Evolutionary conservation across 2,888 invertebrate species (phyloP), one percentile per base, ranked within the genome.

Genomic region (Smittia sp.): DNA sequence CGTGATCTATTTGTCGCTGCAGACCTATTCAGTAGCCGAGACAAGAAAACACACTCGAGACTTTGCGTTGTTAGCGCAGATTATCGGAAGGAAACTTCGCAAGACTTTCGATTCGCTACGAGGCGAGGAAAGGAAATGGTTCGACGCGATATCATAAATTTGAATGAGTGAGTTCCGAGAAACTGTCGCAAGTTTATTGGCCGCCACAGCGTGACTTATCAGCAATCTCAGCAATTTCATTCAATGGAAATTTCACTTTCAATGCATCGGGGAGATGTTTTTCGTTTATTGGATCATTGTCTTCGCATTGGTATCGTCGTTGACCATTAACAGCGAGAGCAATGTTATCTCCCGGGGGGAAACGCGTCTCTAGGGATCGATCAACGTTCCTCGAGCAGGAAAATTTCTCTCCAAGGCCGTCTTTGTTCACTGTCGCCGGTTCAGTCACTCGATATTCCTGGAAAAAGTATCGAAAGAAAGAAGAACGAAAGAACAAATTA

Each of bases 181-280:
- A 32, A 32, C 32, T 32, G 32, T 32, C 32, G 32, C 32, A 32
- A 69, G 41, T 25, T 52, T 69, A 20, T 18, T 7, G 27, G 11
- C 41, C 46, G n/a, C 39, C 66, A 15, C 27, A 32, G 32, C 69
- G 69, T 69, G 69, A 52, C 69, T 67, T 69, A 69, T 69, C 69
- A 32, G 41, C 46, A 69, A 69, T 69, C 52, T 15, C 13, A 13
- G 15, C 13, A 1, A 22, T 58, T n/a, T 18, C 20, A 58, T 58
- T 38, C 20, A 32, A 32, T 9, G 9, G 32, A 25, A 67, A 69
- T 69, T 69, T 69, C 69, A 69, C 69, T 69, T 69, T 69, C 69
- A 54, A 46, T 15, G 11, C 46, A 32, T 9, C 32, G 9, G 32
- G 9, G 32, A 32, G 32, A 32, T 32, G 32, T 32, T 32, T 32